These are phyloP conservation scores for Hetaerina titia DNA, from an alignment of 2,888 invertebrate species.

Conservation along the genomic window DNA sequence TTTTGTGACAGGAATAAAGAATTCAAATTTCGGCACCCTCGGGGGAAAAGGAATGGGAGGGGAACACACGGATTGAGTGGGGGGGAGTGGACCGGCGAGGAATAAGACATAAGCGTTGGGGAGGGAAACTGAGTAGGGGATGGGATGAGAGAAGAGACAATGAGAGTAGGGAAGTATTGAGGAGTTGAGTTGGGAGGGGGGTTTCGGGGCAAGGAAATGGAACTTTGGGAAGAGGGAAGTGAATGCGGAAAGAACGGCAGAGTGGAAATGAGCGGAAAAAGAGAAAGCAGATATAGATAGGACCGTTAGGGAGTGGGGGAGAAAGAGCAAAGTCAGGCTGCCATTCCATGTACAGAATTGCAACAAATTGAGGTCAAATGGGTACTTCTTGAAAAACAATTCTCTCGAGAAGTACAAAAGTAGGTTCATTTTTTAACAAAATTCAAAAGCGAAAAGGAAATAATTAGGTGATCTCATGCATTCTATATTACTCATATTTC, in stretches of 20 bases:
- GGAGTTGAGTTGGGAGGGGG: neutral
- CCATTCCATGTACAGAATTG: neutral
- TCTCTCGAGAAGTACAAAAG: neutral
- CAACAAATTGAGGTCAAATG: slow-evolving; percentile 1
- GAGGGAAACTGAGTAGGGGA: neutral
- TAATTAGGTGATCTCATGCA: neutral
- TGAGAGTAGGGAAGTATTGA: neutral
- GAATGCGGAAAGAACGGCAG: neutral
- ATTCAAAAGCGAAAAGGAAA: neutral
- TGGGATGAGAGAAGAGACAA: neutral
- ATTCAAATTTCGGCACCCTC: slow-evolving; percentile 3
- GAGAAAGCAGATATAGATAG: neutral
- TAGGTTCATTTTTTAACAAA: neutral
- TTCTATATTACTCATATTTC: neutral
- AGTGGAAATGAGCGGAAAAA: neutral
- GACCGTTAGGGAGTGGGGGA: neutral
- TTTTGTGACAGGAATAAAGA: slow-evolving; percentile 38
- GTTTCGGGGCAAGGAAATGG: neutral
- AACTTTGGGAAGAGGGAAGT: neutral
- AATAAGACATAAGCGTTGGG: neutral
- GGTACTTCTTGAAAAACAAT: neutral
- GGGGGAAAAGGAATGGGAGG: neutral
- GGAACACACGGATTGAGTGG: neutral
- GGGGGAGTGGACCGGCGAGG: neutral
- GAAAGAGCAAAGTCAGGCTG: neutral